Base-by-base conservation (phyloP, 2,888 invertebrate species). In the Aethes cnicana region DNA sequence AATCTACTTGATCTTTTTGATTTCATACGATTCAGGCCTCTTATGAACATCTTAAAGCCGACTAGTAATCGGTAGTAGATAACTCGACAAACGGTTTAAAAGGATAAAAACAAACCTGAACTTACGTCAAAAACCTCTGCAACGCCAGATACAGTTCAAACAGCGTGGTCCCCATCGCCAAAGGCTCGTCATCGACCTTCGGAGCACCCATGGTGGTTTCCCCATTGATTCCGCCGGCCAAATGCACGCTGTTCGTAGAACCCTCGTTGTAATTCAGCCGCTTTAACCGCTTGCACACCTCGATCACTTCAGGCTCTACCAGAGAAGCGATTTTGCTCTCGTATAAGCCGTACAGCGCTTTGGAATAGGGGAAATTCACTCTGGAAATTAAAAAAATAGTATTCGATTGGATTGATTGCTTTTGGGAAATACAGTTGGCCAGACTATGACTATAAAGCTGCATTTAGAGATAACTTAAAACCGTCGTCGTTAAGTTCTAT, bases 71-170 rank as follows among this genome's bases (percentile, higher is more conserved):
- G n/a, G n/a, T n/a, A n/a, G n/a, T n/a, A n/a, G n/a, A n/a, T n/a
- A n/a, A n/a, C n/a, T n/a, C n/a, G n/a, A n/a, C n/a, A n/a, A n/a
- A n/a, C n/a, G n/a, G n/a, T n/a, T n/a, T 5, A 37, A 14, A 54
- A 50, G 7, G 9, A 4, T 16, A 2, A 20, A 5, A 21, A 37
- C 14, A 8, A n/a, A 21, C 4, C 23, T 6, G 14, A 25, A 33
- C 94, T 90, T 87, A 93, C 92, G 92, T 89, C 32, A 94, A 91
- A 85, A 97, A 97, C 80, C 97, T 93, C 77, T 98, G 97, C 47
- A 98, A 83, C 0, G 96, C 93, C 58, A 98, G 91, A 81, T 98
- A 98, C 5, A 98, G 90, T 79, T 98, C 97, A 79, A 98, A 97
- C 42, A 98, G 85, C 1, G 95, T 94, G 1, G 97, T 97, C 0